These are phyloP conservation scores for Dorcus parallelipipedus DNA, from an alignment of 2,888 invertebrate genomes.

Conservation along the genomic window DNA sequence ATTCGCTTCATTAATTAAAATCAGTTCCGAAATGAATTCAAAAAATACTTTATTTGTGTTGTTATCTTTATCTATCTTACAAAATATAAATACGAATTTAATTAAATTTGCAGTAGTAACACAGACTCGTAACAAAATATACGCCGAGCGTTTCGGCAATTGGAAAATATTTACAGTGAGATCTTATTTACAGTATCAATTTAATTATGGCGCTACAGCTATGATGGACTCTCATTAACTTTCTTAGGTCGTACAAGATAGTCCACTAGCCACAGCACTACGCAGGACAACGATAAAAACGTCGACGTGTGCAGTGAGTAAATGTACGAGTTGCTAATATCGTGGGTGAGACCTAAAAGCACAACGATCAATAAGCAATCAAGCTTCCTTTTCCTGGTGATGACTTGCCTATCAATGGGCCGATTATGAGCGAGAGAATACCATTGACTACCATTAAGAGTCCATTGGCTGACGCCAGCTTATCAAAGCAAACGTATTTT, in stretches of 20 bases:
- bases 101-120: too few relatives aligned
- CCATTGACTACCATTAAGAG: constrained; percentile 45
- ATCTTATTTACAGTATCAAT: too few relatives aligned
- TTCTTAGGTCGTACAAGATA: constrained; percentile 12
- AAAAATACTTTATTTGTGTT: too few relatives aligned
- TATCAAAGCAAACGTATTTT: constrained; percentile 41
- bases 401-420: constrained; percentile 43
- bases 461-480: constrained; percentile 44
- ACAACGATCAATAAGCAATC: neutral
- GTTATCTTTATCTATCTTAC: too few relatives aligned
- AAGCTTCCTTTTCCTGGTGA: neutral
- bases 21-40: too few relatives aligned
- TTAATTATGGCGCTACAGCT: too few relatives aligned
- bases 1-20: too few relatives aligned
- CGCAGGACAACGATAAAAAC: constrained; percentile 37
- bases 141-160: too few relatives aligned
- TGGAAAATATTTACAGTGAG: too few relatives aligned
- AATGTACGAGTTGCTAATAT: constrained; percentile 39
- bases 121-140: too few relatives aligned
- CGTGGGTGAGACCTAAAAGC: constrained; percentile 33
- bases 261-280: constrained; percentile 35
- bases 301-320: constrained; percentile 43
- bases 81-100: too few relatives aligned
- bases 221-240: neutral
- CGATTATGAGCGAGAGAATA: constrained; percentile 39